A percentile compares a stretch with the other conserved stretches of the same genome.
Evolutionary conservation across 2,797 vertebrate genomes (phyloP).

Genomic region (Buceros bicornis): DNA sequence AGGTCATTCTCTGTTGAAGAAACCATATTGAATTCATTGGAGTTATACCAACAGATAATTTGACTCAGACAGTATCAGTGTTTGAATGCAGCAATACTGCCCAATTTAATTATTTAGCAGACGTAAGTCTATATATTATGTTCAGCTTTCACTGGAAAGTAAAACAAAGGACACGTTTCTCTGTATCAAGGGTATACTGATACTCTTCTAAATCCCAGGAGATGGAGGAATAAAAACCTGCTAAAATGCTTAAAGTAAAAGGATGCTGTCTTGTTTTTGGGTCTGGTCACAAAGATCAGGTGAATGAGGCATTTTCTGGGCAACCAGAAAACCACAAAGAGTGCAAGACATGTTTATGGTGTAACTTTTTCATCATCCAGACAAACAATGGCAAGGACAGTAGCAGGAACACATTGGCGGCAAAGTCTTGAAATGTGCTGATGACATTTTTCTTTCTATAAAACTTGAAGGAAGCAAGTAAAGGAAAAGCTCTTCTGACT

Average conservation of each 20-base stretch:
- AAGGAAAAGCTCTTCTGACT: background rate
- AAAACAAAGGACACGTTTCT: background rate
- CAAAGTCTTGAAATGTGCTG: background rate
- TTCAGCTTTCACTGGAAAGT: background rate
- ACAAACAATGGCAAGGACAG: background rate
- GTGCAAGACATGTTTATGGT: background rate
- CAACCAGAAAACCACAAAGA: background rate
- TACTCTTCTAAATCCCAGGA: background rate
- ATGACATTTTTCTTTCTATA: background rate
- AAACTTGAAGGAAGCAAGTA: background rate
- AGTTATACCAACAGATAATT: background rate
- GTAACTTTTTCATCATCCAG: background rate
- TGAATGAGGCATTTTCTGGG: background rate
- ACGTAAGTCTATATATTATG: background rate
- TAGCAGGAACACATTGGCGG: background rate
- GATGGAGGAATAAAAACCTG: background rate
- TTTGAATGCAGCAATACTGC: background rate
- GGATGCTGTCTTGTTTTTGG: background rate
- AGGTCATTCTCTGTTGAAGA: background rate
- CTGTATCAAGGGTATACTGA: background rate
- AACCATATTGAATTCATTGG: background rate
- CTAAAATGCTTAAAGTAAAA: background rate
- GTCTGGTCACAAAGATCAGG: background rate
- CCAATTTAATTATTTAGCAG: background rate
- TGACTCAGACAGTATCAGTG: background rate